Percentiles rank a stretch among this genome's conserved stretches.
phyloP scores from a whole-genome alignment of 2,888 invertebrate genomes.

The Cecidostiba fungosa region DNA sequence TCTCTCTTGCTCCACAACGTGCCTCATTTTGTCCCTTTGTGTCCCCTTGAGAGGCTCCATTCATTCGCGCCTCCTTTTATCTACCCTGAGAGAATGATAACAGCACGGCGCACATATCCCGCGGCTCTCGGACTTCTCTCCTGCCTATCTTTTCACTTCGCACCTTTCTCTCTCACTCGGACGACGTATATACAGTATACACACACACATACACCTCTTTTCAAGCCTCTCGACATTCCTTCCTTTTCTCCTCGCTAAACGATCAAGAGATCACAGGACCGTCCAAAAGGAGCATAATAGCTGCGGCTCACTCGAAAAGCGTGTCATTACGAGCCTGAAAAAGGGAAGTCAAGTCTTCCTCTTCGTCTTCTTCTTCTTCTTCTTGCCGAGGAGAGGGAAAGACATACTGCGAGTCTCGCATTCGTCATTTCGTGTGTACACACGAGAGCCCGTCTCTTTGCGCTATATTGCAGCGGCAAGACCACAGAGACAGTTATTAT shows the following conservation, averaged over 20 bases:
- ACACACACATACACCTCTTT: conserved; percentile 40
- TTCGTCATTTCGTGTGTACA: conserved; percentile 17
- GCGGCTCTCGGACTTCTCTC: conserved; percentile 3
- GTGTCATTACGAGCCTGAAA: conserved; percentile 39
- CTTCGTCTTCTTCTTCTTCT: not conserved
- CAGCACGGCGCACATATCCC: not conserved
- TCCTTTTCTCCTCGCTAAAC: conserved; percentile 22
- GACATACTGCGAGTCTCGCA: not conserved
- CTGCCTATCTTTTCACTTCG: conserved; percentile 36
- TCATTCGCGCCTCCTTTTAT: conserved; percentile 21
- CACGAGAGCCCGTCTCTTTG: not conserved
- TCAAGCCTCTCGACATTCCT: conserved; percentile 55
- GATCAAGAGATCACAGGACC: conserved; percentile 57
- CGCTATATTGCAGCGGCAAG: not conserved
- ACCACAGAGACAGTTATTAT: not conserved
- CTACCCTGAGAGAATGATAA: conserved; percentile 28
- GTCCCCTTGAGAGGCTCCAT: conserved; percentile 26
- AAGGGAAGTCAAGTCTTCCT: conserved; percentile 24
- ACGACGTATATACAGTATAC: not conserved
- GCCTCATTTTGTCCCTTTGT: conserved; percentile 43
- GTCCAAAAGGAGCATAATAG: conserved; percentile 26
- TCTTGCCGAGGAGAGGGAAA: not conserved
- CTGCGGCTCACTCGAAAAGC: conserved; percentile 37
- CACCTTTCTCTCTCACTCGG: conserved; percentile 4
- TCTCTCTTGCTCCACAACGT: not conserved